Conservation (phyloP, 2,113 vertebrate species). For the Dolichallabes microphthalmus region DNA sequence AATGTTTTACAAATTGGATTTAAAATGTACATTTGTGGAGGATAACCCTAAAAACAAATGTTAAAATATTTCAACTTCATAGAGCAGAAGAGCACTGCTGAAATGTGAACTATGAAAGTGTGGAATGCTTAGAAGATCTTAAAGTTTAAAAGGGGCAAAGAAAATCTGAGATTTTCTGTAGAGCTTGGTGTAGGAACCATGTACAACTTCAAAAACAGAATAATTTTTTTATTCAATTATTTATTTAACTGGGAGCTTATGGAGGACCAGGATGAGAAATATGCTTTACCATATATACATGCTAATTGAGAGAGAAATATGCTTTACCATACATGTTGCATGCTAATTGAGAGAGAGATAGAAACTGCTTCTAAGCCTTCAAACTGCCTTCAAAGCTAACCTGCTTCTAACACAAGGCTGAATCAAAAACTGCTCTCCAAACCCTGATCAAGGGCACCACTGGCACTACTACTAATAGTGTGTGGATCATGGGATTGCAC, state of each 20-base stretch:
- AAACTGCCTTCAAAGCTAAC: too few species aligned
- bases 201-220: background rate
- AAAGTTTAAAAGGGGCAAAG: background rate
- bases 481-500: too few species aligned
- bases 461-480: too few species aligned
- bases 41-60: background rate
- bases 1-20: background rate
- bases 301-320: too few species aligned
- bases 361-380: too few species aligned
- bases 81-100: background rate
- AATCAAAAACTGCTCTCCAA: too few species aligned
- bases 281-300: too few species aligned
- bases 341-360: too few species aligned
- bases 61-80: background rate
- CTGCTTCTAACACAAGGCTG: too few species aligned
- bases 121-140: background rate
- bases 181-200: background rate
- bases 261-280: too few species aligned
- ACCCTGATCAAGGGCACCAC: too few species aligned
- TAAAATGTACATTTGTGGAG: background rate
- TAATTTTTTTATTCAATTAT: background rate
- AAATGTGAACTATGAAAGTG: background rate
- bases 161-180: background rate
- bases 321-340: too few species aligned
- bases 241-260: background rate